Evolutionary conservation across 2,888 invertebrate genomes (phyloP), one percentile per base, ranked within the genome.

Genomic region (Amphipyra tragopoginis): DNA sequence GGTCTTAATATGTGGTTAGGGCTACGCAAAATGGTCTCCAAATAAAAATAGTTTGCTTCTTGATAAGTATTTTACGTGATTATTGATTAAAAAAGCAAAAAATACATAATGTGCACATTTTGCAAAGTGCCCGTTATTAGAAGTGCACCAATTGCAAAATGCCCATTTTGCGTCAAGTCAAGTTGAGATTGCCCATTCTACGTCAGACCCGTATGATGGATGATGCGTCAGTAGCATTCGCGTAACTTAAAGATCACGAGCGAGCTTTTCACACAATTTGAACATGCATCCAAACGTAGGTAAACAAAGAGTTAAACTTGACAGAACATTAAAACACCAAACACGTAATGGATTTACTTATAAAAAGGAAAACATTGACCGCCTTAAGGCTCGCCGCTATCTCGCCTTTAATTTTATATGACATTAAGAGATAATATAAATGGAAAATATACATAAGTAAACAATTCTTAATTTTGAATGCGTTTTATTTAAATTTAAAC

Each of bases 351-450:
- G 53, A 38, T 59, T 76, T 64, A 70, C 63, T 65, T 65, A 56
- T 52, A 65, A 67, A 80, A 80, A 69, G 38, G 43, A 70, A 67
- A 72, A 78, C 54, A 67, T 68, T 60, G 48, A 58, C 52, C 58
- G 64, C 65, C 61, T 68, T 79, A 58, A 63, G 59, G 58, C 58
- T 36, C 49, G 66, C 77, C 80, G 79, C 73, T 73, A 80, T 80
- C 77, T 61, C 42, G 40, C 33, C 53, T 79, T 79, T 77, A 76
- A 76, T 76, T 77, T 79, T 68, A 79, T 77, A 76, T 71, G 77
- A 73, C 71, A 48, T 56, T 48, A 9, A 71, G 38, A 77, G 77
- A 77, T 77, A 79, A 76, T 45, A 26, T 58, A 55, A 79, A 59
- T 62, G 79, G 70, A 56, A 67, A 57, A 76, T 73, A 52, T 33